Evolutionary conservation across 1,140 invertebrate species (phyloP), one percentile per base, ranked within the genome.

Genomic region (Papilio xuthus): DNA sequence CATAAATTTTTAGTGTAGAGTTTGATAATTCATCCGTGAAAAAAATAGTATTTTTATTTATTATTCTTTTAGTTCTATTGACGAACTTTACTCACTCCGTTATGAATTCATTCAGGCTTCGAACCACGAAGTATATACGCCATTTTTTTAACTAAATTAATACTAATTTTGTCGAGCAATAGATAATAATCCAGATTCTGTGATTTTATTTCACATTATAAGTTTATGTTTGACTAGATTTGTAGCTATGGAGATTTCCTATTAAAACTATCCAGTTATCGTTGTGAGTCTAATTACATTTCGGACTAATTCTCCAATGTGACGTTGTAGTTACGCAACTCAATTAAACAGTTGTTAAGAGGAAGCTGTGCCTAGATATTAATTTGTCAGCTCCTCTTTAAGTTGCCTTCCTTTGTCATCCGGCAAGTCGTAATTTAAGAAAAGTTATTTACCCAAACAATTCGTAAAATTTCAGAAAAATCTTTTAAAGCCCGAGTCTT

Each of bases 211-310:
- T n/a, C 47, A n/a, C 47, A 50, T n/a, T 53, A 53, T 53, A 18
- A 53, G 50, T 18, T 18, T 53, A 10, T n/a, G 50, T 53, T 18
- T 8, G 1, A 20, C 50, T 9, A n/a, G 50, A 67, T 28, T 28
- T 67, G 32, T 67, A 10, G 12, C 13, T 67, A 12, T 67, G 32
- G 12, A 67, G 23, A 60, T 60, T 60, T 67, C 60, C 60, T 67
- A 28, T 67, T 67, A 67, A n/a, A 67, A 67, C 56, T 60, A 26
- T 32, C 60, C 15, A 67, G 60, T 67, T 67, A 28, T 67, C 23
- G 60, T 32, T 28, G 60, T 28, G 60, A 67, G 13, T 67, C 60
- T 67, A 67, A 67, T 67, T 67, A 67, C 60, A 67, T 26, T 67
- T 67, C 26, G 60, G 60, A 28, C 23, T 13, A 63, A 63, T 23